These are phyloP conservation scores for Syngnathus acus DNA, from an alignment of 2,797 vertebrate species.

Conservation along the genomic window DNA sequence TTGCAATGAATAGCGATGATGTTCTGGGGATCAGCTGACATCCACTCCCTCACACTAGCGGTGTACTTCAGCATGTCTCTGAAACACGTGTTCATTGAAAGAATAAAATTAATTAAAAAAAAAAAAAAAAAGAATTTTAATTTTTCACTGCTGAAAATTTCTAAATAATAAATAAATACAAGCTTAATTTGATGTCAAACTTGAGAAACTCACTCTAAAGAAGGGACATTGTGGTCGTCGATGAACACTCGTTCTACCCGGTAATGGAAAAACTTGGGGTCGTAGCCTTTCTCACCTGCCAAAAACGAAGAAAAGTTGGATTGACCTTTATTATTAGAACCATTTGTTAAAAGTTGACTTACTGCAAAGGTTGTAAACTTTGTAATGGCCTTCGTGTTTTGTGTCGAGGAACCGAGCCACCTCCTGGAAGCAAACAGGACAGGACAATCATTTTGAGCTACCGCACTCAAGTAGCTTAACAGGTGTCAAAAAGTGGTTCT, in stretches of 20 bases:
- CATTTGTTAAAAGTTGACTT: slow-evolving; percentile 51
- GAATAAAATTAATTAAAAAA: background rate
- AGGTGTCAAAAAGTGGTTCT: background rate
- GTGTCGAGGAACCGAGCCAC: slow-evolving; percentile 86
- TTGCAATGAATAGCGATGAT: slow-evolving; percentile 89
- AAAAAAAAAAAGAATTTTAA: background rate
- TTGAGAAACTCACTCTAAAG: slow-evolving; percentile 73
- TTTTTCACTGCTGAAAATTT: too few relatives aligned
- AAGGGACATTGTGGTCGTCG: slow-evolving; percentile 92
- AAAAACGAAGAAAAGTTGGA: background rate
- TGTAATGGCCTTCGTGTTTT: slow-evolving; percentile 86
- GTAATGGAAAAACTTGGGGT: slow-evolving; percentile 87
- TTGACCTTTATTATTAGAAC: background rate
- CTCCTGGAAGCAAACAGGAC: slow-evolving; percentile 67
- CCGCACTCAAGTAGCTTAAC: too few relatives aligned
- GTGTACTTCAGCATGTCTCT: slow-evolving; percentile 91
- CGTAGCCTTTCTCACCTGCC: slow-evolving; percentile 88
- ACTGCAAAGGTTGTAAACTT: slow-evolving; percentile 98
- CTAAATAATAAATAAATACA: too few relatives aligned
- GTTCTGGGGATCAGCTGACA: slow-evolving; percentile 78
- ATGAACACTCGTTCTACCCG: slow-evolving; percentile 84
- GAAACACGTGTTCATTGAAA: slow-evolving; percentile 8
- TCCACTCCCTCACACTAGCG: slow-evolving; percentile 79
- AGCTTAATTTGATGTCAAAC: too few relatives aligned
- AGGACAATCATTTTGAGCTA: background rate